Evolutionary conservation across 2,888 invertebrate genomes (phyloP), one percentile per base, ranked within the genome.

Genomic region (Dryococelus australis): DNA sequence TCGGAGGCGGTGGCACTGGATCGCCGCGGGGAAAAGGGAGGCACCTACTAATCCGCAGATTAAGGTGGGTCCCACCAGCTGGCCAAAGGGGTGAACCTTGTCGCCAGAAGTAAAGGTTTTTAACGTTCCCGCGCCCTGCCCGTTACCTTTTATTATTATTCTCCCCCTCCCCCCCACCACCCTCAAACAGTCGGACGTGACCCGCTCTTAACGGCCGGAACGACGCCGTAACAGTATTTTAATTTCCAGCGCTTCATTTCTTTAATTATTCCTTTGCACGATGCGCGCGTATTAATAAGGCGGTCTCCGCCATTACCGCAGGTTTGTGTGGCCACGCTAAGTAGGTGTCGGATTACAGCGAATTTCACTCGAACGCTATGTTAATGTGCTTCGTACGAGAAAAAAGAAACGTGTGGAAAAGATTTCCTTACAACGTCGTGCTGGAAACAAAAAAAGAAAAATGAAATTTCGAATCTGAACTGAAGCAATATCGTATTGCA

Each of bases 171-270:
- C n/a, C n/a, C n/a, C n/a, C n/a, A n/a, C n/a, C n/a, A n/a, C n/a
- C n/a, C n/a, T n/a, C 65, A 10, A 8, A 65, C n/a, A 24, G 65
- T 24, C n/a, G 3, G 65, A 65, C 65, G 65, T n/a, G 65, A n/a
- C 65, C 65, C 65, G 20, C 65, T 65, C 65, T 65, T 65, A 65
- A n/a, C 65, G 65, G 65, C n/a, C 12, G 65, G n/a, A 65, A 65
- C 65, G 65, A 65, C n/a, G 65, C 65, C 65, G 65, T 65, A n/a
- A 65, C 65, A 65, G 65, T 65, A 65, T 65, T 65, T 65, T 65
- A 65, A 65, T 65, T 65, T 65, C 65, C 65, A 16, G 65, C 65
- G 20, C 65, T 65, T 65, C 65, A 16, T 65, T 65, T 10, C 65
- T n/a, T 65, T 65, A 65, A 65, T 65, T 65, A 65, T 65, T 65